Evolutionary conservation across 1,140 invertebrate genomes (phyloP).

Genomic region (Achroia grisella): DNA sequence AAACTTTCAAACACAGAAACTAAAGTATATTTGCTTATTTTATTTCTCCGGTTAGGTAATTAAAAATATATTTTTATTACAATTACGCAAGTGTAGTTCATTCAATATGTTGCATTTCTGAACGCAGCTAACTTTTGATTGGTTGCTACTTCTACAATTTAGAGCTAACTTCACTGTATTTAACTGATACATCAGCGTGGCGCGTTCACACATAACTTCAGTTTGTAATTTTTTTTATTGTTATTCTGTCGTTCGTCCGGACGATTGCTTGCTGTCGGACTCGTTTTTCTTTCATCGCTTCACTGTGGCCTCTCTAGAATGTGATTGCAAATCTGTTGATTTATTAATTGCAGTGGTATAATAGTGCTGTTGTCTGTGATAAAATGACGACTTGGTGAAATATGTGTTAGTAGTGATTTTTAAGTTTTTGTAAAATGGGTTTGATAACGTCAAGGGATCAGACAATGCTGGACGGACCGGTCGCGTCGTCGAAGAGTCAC

Average conservation of each 20-base stretch:
- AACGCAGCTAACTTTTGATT: too few species aligned
- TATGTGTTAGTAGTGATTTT: constrained; percentile 44
- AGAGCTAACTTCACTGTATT: background rate
- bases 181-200: constrained; percentile 4
- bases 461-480: constrained; percentile 68
- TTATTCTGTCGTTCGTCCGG: constrained; percentile 4
- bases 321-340: constrained; percentile 30
- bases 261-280: constrained; percentile 17
- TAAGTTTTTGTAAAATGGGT: constrained; percentile 64
- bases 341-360: constrained; percentile 23
- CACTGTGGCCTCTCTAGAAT: constrained; percentile 14
- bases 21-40: too few species aligned
- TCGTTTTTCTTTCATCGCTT: constrained; percentile 14
- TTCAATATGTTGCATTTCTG: too few species aligned
- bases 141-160: too few species aligned
- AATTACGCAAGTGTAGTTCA: too few species aligned
- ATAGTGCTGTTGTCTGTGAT: constrained; percentile 56
- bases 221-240: constrained; percentile 13
- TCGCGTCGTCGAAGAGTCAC: constrained; percentile 56
- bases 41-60: too few species aligned
- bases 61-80: too few species aligned
- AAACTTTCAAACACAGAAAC: too few species aligned
- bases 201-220: constrained; percentile 15
- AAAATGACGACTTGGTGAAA: constrained; percentile 61
- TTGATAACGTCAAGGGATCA: constrained; percentile 70